These are phyloP conservation scores for Paelopatides confundens DNA, from an alignment of 53 echinoderm and acorn worm species.

Conservation along the genomic window DNA sequence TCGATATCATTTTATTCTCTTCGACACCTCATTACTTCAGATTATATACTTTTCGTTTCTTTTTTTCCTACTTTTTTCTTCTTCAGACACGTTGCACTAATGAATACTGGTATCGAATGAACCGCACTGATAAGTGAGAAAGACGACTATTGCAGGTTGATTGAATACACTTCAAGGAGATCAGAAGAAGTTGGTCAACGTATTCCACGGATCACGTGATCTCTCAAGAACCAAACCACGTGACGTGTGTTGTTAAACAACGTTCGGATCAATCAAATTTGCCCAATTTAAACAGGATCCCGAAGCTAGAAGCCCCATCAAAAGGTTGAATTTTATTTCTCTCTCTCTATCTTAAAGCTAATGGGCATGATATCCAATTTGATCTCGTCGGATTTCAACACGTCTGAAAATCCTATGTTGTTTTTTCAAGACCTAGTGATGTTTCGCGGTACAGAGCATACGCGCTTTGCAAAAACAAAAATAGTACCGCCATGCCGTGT, in stretches of 20 bases:
- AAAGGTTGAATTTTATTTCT: too few relatives aligned
- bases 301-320: too few relatives aligned
- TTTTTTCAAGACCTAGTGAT: neutral
- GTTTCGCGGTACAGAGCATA: neutral
- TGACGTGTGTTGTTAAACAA: neutral
- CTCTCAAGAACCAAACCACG: neutral
- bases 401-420: neutral
- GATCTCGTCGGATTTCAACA: neutral
- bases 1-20: too few relatives aligned
- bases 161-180: neutral
- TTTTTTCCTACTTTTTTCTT: neutral
- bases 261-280: neutral
- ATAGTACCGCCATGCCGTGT: too few relatives aligned
- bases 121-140: neutral
- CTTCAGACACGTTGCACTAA: neutral
- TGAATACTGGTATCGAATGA: neutral
- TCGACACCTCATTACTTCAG: too few relatives aligned
- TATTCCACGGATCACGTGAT: neutral
- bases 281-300: too few relatives aligned
- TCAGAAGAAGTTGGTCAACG: neutral
- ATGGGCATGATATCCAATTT: neutral
- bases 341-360: neutral
- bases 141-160: neutral
- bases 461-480: too few relatives aligned
- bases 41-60: neutral